Base-by-base conservation (phyloP, 2,888 invertebrate genomes). In the Mellilla xanthometata region DNA sequence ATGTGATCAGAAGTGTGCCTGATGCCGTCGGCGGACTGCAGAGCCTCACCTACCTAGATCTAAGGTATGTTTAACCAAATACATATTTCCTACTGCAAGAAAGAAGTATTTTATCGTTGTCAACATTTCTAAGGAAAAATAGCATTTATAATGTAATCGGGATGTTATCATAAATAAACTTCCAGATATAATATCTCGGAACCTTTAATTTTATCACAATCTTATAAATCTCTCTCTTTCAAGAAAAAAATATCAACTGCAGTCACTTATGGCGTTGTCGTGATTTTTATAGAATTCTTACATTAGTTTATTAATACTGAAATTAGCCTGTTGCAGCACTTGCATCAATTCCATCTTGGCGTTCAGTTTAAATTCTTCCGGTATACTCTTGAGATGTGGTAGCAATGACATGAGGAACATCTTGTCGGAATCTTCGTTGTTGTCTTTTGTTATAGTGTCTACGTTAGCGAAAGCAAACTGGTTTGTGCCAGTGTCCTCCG, bases 21-120 rank as follows among this genome's bases (percentile, higher is more conserved):
- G 95, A 97, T 68, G 93, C 94, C 22, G 93, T 98, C 49, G 93
- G 93, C 51, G 93, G 93, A 78, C 91, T 98, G 43, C 96, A 96
- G 72, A 95, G 96, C 57, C 92, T 98, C 45, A 96, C 95, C 62
- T 95, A 95, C 86, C 92, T 98, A 81, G 97, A 98, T 91, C 92
- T 98, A 82, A 96, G 95, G 95, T 95, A 74, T 76, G 79, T 22
- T 26, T 19, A 19, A 3, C 3, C 15, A 0, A 3, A 5, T 19
- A 19, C 15, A 1, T 19, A 19, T 19, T 19, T 3, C 15, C 3
- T 19, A 6, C 2, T 2, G 15, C 6, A 19, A 6, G 15, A 19
- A 5, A 3, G 3, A 5, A 6, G 15, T 19, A 19, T 19, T 5
- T 19, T 6, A 5, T 19, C 2, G 15, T n/a, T n/a, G n/a, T n/a